Evolutionary conservation across 2,113 vertebrate genomes (phyloP), one percentile per base, ranked within the genome.

Genomic region (Sphyrna mokarran): DNA sequence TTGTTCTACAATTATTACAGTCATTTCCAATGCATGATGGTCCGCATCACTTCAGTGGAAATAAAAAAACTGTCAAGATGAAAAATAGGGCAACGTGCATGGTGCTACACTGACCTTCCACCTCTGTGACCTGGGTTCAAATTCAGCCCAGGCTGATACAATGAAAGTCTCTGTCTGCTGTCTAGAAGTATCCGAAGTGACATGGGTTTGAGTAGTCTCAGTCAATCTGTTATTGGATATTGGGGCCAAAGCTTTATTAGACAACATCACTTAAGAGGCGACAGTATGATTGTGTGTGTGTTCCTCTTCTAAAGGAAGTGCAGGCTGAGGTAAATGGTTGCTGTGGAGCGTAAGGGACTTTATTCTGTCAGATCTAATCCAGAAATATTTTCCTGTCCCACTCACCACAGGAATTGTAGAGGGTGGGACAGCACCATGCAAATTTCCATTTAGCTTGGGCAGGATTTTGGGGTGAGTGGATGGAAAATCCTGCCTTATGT

Each of bases 31-130:
- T 16, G 68, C 68, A 72, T 16, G 68, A 95, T 93, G 54, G 40
- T 95, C 72, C 94, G 72, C 72, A 29, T 70, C 66, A 72, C 40
- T 95, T 72, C 69, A 72, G 69, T 70, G 68, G 26, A 48, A 95
- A 43, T 72, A 76, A 95, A 95, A 95, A 95, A 48, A 68, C 66
- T 91, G 89, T n/a, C 63, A 68, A 68, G 33, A 93, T 93, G 89
- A 93, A 93, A 66, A 93, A 93, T 66, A 66, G 58, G n/a, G 18
- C 63, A 91, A 91, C 6, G 6, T 37, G 61, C 29, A 18, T 68
- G n/a, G 89, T 18, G 89, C 33, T 14, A 91, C 61, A 66, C n/a
- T 33, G 89, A 0, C 61, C 61, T 68, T 66, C 37, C 18, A 58
- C 26, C 13, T 61, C 26, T 33, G 6, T 5, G 80, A 40, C 80